Conservation (phyloP, 2,113 vertebrate genomes). For the Podarcis muralis region DNA sequence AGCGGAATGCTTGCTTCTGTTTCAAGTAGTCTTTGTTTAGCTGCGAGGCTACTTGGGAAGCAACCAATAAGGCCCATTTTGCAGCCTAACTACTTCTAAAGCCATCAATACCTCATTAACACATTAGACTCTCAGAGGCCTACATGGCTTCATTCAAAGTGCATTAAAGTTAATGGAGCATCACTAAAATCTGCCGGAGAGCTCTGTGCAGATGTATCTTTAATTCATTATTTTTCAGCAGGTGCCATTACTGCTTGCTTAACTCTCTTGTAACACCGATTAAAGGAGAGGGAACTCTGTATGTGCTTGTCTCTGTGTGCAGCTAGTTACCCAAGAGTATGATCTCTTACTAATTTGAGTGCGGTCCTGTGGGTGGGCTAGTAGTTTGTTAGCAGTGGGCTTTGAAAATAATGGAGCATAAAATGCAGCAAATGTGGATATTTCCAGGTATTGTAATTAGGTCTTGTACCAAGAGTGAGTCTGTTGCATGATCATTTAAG, state of each 20-base stretch:
- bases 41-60: neutral
- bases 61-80: neutral
- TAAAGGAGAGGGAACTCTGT: neutral
- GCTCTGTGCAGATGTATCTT: neutral
- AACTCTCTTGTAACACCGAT: neutral
- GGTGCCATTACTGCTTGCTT: neutral
- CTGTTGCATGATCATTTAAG: neutral
- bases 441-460: neutral
- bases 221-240: conserved; percentile 17
- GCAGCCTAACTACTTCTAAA: neutral
- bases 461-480: neutral
- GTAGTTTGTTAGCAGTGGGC: neutral
- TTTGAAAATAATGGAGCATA: neutral
- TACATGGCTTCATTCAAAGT: neutral
- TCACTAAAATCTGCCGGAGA: neutral
- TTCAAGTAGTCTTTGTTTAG: neutral
- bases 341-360: neutral
- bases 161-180: conserved; percentile 17
- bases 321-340: neutral
- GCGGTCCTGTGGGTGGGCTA: neutral
- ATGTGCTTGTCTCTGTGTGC: neutral
- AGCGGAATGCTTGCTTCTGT: neutral
- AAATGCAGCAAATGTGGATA: neutral
- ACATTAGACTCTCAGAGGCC: neutral
- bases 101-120: conserved; percentile 3